phyloP scores from a whole-genome alignment of 2,797 vertebrate genomes.

The Octomys mimax region DNA sequence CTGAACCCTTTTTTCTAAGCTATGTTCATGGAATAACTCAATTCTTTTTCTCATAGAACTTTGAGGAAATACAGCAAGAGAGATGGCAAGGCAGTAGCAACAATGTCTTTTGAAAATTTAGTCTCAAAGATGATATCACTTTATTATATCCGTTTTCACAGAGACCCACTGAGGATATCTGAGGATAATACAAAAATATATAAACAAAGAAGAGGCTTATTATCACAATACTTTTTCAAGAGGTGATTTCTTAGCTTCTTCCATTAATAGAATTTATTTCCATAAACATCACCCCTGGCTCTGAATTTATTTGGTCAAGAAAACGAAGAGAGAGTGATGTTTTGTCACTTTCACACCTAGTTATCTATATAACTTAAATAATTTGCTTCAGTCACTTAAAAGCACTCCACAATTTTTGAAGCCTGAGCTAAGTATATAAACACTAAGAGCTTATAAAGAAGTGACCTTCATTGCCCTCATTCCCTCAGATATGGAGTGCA shows the following conservation, averaged over 20 bases:
- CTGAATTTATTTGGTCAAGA: neutral
- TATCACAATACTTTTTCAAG: neutral
- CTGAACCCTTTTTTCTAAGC: neutral
- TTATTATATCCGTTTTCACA: neutral
- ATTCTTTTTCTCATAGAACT: neutral
- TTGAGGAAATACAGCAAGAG: neutral
- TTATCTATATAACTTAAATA: neutral
- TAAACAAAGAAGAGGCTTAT: neutral
- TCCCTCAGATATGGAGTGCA: fast-evolving
- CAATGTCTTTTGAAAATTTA: neutral
- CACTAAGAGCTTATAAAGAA: neutral
- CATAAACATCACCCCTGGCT: neutral
- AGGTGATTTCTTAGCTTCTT: neutral
- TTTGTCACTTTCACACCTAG: neutral
- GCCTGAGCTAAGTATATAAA: neutral
- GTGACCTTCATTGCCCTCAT: neutral
- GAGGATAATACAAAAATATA: neutral
- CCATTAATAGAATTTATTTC: neutral
- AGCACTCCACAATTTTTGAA: neutral
- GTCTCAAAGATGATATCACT: neutral
- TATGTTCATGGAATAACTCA: neutral
- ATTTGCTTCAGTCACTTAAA: neutral
- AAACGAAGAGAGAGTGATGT: neutral
- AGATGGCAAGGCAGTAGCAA: neutral
- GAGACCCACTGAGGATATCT: neutral